Base-by-base conservation (phyloP, 2,113 vertebrate species). In the Hydrolagus affinis region DNA sequence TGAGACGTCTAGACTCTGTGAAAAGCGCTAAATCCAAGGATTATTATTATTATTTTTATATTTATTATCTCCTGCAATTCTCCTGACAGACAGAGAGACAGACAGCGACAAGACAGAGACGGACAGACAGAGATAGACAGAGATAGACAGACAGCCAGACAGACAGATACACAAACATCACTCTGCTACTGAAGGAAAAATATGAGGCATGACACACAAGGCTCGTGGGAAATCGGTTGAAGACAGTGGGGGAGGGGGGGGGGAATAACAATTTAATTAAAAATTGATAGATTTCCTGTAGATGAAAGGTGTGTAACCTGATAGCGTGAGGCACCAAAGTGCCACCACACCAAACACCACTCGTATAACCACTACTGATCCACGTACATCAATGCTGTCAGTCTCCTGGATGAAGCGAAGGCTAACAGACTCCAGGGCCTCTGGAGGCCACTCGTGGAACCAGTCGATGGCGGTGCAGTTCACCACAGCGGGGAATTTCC, bases 381-480 rank as follows among this genome's bases (percentile, higher is more conserved):
- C n/a, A 86, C 94, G 96, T 85, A 98, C 98, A 90, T 96, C 92
- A 21, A 98, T 92, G 0, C 88, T 86, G 64, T 94, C 94, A 0
- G 92, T 93, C 28, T 94, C 94, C 76, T 92, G 91, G 10, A 99
- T 91, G 88, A 98, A 98, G 78, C 92, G 88, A 80, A 96, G 90
- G 91, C 98, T 98, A 91, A 99, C 96, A 0, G 96, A 98, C 91
- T 98, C 95, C 6, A 99, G 89, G 0, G 98, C 97, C 75, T 95
- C 91, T 87, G 86, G 93, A 0, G 98, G 97, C 98, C 98, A 99
- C 62, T 95, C 94, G 0, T 97, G 98, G 91, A 99, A 99, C 96
- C 97, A 97, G 87, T 97, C 88, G 0, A 98, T 96, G 0, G 94
- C 92, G 0, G 93, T 92, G 85, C 96, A 96, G 92, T 96, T 94